These are phyloP conservation scores for Eristalis intricaria DNA, from an alignment of 2,888 invertebrate species.

Conservation along the genomic window DNA sequence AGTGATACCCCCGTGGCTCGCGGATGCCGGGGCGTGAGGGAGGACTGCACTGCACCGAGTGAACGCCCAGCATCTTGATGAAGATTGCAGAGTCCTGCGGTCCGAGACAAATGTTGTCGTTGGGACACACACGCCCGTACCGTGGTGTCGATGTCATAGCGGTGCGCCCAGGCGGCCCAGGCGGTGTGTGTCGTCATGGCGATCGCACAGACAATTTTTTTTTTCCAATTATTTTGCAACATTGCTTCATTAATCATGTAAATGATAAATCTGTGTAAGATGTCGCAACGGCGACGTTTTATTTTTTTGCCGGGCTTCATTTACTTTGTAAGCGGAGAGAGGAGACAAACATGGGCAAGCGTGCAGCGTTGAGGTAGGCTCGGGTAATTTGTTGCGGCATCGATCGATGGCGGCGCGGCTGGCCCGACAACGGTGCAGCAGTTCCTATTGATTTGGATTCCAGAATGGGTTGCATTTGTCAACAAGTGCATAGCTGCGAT, in stretches of 20 bases:
- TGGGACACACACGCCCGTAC: not conserved
- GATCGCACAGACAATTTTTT: constrained; percentile 73
- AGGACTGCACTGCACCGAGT: not conserved
- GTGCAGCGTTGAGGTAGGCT: constrained; percentile 20
- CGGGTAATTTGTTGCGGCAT: constrained; percentile 38
- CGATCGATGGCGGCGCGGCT: not conserved
- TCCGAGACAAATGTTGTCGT: constrained; percentile 35
- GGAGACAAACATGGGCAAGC: constrained; percentile 11
- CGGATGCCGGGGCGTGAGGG: not conserved
- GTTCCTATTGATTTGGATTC: constrained; percentile 63
- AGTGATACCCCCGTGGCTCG: constrained; percentile 22
- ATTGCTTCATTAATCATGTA: constrained; percentile 78
- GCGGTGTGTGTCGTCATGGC: not conserved
- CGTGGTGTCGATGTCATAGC: constrained; percentile 34
- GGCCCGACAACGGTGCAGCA: not conserved
- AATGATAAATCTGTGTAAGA: constrained; percentile 76
- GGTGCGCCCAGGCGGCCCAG: constrained; percentile 19
- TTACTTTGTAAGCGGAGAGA: not conserved
- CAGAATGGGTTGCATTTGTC: constrained; percentile 65
- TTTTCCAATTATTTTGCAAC: constrained; percentile 78
- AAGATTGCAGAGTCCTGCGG: constrained; percentile 56
- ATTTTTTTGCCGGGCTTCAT: not conserved
- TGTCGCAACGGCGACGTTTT: constrained; percentile 57
- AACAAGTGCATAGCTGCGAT: constrained; percentile 50
- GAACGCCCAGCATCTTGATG: constrained; percentile 56